Evolutionary conservation across 2,888 invertebrate genomes (phyloP).

Genomic region (Eupithecia dodoneata): DNA sequence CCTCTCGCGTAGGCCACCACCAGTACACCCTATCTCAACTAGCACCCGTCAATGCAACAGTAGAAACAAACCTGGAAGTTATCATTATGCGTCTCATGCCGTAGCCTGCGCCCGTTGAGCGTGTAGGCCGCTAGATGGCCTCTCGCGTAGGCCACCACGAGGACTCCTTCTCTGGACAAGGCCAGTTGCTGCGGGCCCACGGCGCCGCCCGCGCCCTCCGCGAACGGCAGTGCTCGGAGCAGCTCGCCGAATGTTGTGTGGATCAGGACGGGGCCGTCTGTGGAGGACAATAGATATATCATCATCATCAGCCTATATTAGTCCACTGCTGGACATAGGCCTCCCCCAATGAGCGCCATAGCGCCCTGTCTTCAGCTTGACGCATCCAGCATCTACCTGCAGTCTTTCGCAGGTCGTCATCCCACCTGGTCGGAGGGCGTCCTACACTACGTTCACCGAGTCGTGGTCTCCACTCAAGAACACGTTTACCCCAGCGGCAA

Average conservation of each 20-base stretch:
- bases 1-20: too few relatives aligned
- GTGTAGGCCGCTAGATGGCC: constrained; percentile 97
- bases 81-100: constrained; percentile 96
- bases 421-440: too few relatives aligned
- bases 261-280: constrained; percentile 97
- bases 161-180: constrained; percentile 97
- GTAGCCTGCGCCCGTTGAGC: constrained; percentile 94
- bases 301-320: too few relatives aligned
- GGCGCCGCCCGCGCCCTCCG: constrained; percentile 84
- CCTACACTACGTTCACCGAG: too few relatives aligned
- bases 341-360: too few relatives aligned
- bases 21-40: too few relatives aligned
- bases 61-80: constrained; percentile 90
- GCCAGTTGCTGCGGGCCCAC: constrained; percentile 92
- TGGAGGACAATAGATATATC: constrained; percentile 9
- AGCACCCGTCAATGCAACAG: neutral
- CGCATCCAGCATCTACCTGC: too few relatives aligned
- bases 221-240: constrained; percentile 94
- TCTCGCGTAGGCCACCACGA: constrained; percentile 96
- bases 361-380: too few relatives aligned
- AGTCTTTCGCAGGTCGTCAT: too few relatives aligned
- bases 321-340: too few relatives aligned
- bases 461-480: too few relatives aligned
- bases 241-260: constrained; percentile 99
- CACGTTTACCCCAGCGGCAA: too few relatives aligned